phyloP scores from a whole-genome alignment of 2,113 vertebrate genomes.

The Arenaria interpres region DNA sequence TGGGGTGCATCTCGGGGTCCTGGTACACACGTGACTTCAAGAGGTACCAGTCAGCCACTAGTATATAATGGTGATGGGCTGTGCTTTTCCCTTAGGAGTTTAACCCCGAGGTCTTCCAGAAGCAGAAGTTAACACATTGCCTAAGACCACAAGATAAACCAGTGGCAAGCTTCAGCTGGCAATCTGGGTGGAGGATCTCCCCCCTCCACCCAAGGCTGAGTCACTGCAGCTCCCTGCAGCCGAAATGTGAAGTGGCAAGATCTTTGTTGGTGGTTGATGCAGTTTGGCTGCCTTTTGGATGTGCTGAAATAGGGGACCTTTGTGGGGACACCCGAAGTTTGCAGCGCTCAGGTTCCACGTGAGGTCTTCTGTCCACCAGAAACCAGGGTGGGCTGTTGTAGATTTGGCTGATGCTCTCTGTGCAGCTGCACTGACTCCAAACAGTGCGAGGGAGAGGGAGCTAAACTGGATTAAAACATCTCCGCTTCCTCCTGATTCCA shows the following conservation, averaged over 20 bases:
- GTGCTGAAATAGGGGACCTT: not conserved
- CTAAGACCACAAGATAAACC: constrained; percentile 35
- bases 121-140: constrained; percentile 1
- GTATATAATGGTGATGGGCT: not conserved
- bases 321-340: not conserved
- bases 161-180: constrained; percentile 37
- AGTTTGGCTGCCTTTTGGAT: not conserved
- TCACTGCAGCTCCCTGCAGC: constrained; percentile 34
- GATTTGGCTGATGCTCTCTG: not conserved
- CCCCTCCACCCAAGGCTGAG: constrained; percentile 54
- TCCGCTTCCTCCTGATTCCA: not conserved
- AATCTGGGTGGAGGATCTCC: constrained; percentile 59
- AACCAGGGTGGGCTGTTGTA: not conserved
- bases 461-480: not conserved
- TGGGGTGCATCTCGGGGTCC: not conserved
- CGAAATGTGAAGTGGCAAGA: not conserved
- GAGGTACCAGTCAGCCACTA: not conserved
- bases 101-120: not conserved
- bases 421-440: not conserved
- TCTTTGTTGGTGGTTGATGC: not conserved
- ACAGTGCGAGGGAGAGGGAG: not conserved
- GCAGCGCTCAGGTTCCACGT: not conserved
- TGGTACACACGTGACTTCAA: not conserved
- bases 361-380: not conserved
- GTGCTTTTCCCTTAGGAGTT: not conserved